Evolutionary conservation across 1,140 invertebrate species (phyloP), one percentile per base, ranked within the genome.

Genomic region (Drosophila fuyamai): DNA sequence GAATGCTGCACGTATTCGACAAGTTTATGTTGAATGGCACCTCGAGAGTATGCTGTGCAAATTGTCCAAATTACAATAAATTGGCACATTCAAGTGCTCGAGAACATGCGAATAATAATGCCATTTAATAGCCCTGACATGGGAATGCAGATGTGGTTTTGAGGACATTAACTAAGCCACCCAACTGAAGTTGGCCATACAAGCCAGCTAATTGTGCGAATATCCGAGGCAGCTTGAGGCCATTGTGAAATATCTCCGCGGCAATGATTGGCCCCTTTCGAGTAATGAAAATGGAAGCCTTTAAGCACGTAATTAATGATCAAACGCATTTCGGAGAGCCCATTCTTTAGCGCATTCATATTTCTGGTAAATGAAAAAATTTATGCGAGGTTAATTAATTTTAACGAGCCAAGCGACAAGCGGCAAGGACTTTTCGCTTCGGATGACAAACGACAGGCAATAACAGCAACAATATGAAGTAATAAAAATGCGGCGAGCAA

Each of bases 281-380:
- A 2, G 7, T 2, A 16, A 12, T 47, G 18, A 47, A 47, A 32
- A 7, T n/a, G 13, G 4, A 18, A 35, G 38, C 71, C 40, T 50
- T 58, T 27, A 55, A 44, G 41, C 18, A 16, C 36, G n/a, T 76
- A 54, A 67, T 67, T 76, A 76, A 76, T 68, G 61, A 68, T 59
- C 61, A 66, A 36, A 23, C 40, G 23, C 36, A 48, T 57, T 53
- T 54, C 18, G 13, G 29, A 67, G 36, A 23, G 41, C 55, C 18
- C 16, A 66, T 76, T 66, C 13, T 48, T 75, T 65, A 36, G 36
- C 41, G 56, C 35, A 62, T 71, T 78, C 40, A 70, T 77, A 78
- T 77, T 78, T 70, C 51, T 77, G 74, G 63, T 78, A 71, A 78
- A 78, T 78, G 74, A 78, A 78, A 77, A 77, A 78, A 57, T 78